Evolutionary conservation across 2,888 invertebrate genomes (phyloP).

Genomic region (Calliphora vomitoria): DNA sequence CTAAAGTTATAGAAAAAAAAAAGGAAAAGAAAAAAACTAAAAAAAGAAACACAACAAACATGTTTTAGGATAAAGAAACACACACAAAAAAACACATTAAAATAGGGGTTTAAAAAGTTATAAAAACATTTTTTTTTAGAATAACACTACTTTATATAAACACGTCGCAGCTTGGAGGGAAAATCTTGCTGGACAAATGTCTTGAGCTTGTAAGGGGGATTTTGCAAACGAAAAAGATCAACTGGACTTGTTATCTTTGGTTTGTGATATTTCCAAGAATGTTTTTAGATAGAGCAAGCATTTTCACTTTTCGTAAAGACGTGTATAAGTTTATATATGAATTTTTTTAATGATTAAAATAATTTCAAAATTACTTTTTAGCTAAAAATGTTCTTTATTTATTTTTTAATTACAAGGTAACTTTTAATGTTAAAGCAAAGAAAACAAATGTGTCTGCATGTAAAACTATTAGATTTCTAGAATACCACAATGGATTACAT

Average conservation of each 20-base stretch:
- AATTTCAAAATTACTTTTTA: constrained; percentile 73
- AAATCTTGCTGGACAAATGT: constrained; percentile 24
- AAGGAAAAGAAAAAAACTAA: constrained; percentile 64
- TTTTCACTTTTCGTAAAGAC: constrained; percentile 60
- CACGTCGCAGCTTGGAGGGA: constrained; percentile 60
- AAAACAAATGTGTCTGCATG: constrained; percentile 73
- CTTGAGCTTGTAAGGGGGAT: constrained; percentile 14
- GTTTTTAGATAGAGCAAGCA: constrained; percentile 12
- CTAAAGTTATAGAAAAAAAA: constrained; percentile 74
- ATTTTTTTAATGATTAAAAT: constrained; percentile 70
- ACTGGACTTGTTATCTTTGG: constrained; percentile 64
- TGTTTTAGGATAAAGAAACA: constrained; percentile 70
- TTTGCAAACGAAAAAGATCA: constrained; percentile 66
- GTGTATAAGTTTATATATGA: constrained; percentile 73
- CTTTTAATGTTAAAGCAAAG: constrained; percentile 72
- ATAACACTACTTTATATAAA: constrained; percentile 67
- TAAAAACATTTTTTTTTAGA: constrained; percentile 67
- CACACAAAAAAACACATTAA: constrained; percentile 59
- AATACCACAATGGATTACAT: constrained; percentile 72
- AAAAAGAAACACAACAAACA: constrained; percentile 71
- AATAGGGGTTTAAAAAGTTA: constrained; percentile 72
- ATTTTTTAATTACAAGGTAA: constrained; percentile 69
- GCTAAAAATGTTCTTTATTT: constrained; percentile 72
- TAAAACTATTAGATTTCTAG: constrained; percentile 74
- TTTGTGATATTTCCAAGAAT: constrained; percentile 26